Evolutionary conservation across 2,113 vertebrate genomes (phyloP).

Genomic region (Micronycteris hirsuta): DNA sequence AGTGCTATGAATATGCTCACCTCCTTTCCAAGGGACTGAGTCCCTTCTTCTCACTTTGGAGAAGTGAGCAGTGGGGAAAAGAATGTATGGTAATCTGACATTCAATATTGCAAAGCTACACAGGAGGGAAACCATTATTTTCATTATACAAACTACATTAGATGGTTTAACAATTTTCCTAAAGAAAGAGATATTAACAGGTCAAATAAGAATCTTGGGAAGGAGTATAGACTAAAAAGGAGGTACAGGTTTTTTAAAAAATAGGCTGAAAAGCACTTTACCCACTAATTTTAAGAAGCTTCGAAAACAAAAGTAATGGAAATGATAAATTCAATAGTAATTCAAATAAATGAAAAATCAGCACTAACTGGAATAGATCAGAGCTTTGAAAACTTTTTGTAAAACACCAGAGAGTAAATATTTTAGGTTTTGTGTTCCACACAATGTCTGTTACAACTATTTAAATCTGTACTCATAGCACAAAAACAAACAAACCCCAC

Average conservation of each 20-base stretch:
- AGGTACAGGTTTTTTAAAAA: background rate
- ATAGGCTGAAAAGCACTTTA: background rate
- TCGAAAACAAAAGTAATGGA: constrained; percentile 3
- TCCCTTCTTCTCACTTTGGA: background rate
- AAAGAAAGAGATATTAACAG: background rate
- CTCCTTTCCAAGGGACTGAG: background rate
- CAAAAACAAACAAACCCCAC: background rate
- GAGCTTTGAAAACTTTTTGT: background rate
- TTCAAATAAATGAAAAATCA: constrained; percentile 36
- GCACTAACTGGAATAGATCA: background rate
- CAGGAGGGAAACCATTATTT: background rate
- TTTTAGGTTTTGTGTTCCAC: background rate
- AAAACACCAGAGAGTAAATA: background rate
- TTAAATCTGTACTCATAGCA: background rate
- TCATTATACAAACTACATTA: background rate
- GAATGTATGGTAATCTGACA: background rate
- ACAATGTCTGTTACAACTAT: background rate
- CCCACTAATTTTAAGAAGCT: background rate
- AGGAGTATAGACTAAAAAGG: background rate
- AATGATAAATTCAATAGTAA: background rate
- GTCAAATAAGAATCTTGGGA: background rate
- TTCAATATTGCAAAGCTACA: background rate
- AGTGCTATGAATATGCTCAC: background rate
- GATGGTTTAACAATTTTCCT: background rate
- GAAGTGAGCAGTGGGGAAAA: background rate